A percentile compares a stretch with the other conserved stretches of the same genome.
phyloP scores from a whole-genome alignment of 2,888 invertebrate genomes.

The Melinaea marsaeus region DNA sequence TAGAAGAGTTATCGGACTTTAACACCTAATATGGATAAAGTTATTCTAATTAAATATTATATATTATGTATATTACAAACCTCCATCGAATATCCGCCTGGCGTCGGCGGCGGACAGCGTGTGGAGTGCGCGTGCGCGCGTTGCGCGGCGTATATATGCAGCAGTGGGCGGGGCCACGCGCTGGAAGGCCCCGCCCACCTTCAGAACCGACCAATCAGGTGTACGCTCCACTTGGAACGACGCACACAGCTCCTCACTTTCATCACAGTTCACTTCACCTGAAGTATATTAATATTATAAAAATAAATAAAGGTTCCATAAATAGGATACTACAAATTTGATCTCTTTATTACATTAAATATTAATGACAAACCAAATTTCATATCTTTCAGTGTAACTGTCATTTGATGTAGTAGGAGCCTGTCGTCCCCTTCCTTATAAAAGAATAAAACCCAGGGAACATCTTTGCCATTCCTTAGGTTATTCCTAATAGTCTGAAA shows the following conservation, averaged over 20 bases:
- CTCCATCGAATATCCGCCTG: slow-evolving; percentile 70
- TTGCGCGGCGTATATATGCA: slow-evolving; percentile 34
- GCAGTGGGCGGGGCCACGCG: slow-evolving; percentile 57
- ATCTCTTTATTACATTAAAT: background rate
- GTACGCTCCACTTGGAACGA: slow-evolving; percentile 77
- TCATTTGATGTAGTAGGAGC: slow-evolving; percentile 69
- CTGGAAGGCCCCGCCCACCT: slow-evolving; percentile 86
- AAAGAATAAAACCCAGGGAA: slow-evolving; percentile 59
- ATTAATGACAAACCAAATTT: slow-evolving; percentile 70
- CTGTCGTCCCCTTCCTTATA: slow-evolving; percentile 45
- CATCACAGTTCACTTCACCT: slow-evolving; percentile 82
- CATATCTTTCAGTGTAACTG: slow-evolving; percentile 69
- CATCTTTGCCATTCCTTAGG: slow-evolving; percentile 47
- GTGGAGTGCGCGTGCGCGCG: slow-evolving; percentile 67
- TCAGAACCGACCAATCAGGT: slow-evolving; percentile 86
- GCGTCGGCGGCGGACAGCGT: slow-evolving; percentile 81
- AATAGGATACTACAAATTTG: background rate
- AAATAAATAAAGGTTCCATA: background rate
- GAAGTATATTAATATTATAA: slow-evolving; percentile 32
- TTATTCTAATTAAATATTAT: too few relatives aligned
- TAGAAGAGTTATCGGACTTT: too few relatives aligned
- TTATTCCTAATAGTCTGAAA: slow-evolving; percentile 56
- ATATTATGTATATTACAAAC: slow-evolving; percentile 39
- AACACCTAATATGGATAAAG: too few relatives aligned
- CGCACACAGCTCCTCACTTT: slow-evolving; percentile 74